Conservation (phyloP, 2,888 invertebrate species). For the Rhamnusium bicolor region DNA sequence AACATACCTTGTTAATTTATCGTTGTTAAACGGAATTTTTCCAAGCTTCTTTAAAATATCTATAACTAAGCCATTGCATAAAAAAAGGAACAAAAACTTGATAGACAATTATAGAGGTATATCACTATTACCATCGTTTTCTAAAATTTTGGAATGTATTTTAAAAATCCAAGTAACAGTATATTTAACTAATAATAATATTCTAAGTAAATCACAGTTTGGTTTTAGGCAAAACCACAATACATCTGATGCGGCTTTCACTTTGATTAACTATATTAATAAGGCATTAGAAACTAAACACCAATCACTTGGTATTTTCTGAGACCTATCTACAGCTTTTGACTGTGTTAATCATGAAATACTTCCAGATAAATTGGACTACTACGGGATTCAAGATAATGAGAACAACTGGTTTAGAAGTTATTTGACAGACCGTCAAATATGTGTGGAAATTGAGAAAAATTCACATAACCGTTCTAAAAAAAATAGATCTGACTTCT, state of each 20-base stretch:
- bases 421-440: neutral
- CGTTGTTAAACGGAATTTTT: too few species aligned
- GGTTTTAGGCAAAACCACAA: constrained; percentile 7
- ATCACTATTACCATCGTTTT: too few species aligned
- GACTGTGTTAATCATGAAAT: neutral
- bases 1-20: neutral
- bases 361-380: neutral
- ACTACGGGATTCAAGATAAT: neutral
- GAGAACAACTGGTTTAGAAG: neutral
- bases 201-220: constrained; percentile 12
- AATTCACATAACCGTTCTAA: neutral
- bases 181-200: neutral
- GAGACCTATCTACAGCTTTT: constrained; percentile 20
- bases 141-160: neutral
- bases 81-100: too few species aligned
- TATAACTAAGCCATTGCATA: too few species aligned
- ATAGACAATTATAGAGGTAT: too few species aligned
- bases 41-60: too few species aligned
- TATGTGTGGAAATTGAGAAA: neutral
- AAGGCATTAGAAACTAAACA: neutral
- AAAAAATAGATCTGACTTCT: neutral
- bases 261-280: neutral
- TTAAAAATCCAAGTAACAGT: neutral
- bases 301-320: constrained; percentile 3
- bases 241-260: constrained; percentile 4